These are phyloP conservation scores for Crocodylus rhombifer DNA, from an alignment of 2,797 vertebrate species.

Conservation along the genomic window DNA sequence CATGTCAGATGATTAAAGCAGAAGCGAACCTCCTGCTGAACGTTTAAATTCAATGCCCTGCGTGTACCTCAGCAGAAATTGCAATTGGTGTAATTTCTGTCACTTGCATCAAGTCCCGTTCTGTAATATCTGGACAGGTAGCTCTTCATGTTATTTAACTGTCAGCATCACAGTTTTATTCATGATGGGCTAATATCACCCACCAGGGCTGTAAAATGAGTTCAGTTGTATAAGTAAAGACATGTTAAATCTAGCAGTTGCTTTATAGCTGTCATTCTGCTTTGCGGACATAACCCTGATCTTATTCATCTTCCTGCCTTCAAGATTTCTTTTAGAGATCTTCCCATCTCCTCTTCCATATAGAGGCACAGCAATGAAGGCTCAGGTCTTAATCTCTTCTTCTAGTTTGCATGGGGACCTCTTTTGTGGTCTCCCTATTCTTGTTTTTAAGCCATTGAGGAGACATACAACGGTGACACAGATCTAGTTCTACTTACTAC, in stretches of 20 bases:
- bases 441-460: constrained; percentile 57
- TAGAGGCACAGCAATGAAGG: background rate
- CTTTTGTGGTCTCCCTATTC: constrained; percentile 26
- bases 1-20: fast-evolving
- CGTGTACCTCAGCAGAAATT: background rate
- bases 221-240: background rate
- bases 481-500: constrained; percentile 6
- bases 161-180: fast-evolving
- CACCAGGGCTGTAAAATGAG: background rate
- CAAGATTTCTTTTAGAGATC: background rate
- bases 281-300: background rate
- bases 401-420: background rate
- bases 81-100: background rate
- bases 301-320: background rate
- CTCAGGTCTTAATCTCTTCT: background rate
- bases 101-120: fast-evolving
- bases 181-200: fast-evolving
- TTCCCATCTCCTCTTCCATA: background rate
- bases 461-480: background rate
- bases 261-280: background rate
- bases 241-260: background rate
- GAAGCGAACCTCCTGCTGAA: background rate
- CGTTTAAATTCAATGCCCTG: fast-evolving
- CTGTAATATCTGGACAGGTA: fast-evolving
- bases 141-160: background rate